These are phyloP conservation scores for Typhlomys cinereus DNA, from an alignment of 2,113 vertebrate species.

Conservation along the genomic window DNA sequence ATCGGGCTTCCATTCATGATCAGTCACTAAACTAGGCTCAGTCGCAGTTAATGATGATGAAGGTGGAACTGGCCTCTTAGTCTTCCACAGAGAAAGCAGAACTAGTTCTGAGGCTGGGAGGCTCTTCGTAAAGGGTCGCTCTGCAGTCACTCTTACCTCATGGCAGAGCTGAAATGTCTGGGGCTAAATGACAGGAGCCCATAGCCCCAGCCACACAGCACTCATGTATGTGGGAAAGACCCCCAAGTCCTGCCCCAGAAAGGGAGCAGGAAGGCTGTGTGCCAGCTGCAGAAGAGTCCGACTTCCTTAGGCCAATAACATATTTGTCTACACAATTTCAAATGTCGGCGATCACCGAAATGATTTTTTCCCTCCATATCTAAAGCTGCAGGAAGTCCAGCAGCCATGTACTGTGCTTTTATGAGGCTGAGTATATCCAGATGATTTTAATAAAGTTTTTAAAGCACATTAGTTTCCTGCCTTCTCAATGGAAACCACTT, in stretches of 20 bases:
- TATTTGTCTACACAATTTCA: conserved; percentile 40
- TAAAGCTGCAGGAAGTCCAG: conserved; percentile 81
- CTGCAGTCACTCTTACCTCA: not conserved
- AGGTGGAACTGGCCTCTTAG: not conserved
- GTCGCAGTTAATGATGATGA: not conserved
- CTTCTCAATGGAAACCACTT: conserved; percentile 83
- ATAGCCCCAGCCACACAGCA: not conserved
- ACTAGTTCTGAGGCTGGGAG: not conserved
- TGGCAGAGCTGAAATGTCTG: not conserved
- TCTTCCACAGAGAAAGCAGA: not conserved
- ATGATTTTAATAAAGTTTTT: conserved; percentile 87
- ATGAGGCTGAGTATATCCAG: conserved; percentile 83
- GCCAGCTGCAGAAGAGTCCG: not conserved
- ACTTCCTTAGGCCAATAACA: conserved; percentile 1
- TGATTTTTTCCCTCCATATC: conserved; percentile 65
- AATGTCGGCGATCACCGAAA: conserved; percentile 71
- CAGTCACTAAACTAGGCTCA: conserved; percentile 16
- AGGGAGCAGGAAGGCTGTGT: not conserved
- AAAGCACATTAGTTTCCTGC: conserved; percentile 79
- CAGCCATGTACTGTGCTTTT: conserved; percentile 75
- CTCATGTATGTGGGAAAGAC: not conserved
- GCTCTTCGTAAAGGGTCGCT: conserved; percentile 3
- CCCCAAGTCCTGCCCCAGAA: not conserved
- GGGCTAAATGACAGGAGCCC: not conserved
- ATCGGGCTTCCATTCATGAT: not conserved